A percentile compares a stretch with the other conserved stretches of the same genome.
phyloP scores from a whole-genome alignment of 2,113 vertebrate species.

The Xiphias gladius region DNA sequence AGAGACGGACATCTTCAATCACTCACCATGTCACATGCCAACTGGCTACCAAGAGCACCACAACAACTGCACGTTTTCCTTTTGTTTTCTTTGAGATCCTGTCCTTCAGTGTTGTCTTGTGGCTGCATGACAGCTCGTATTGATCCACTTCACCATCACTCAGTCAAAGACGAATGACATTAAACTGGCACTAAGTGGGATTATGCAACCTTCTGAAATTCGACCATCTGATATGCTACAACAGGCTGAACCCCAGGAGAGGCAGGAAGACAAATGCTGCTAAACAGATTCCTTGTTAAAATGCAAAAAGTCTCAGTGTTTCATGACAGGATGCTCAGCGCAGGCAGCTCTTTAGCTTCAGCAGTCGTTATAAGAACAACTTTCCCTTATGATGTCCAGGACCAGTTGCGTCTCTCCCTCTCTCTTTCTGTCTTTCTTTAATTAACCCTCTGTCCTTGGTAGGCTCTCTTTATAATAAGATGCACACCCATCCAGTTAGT shows the following conservation, averaged over 20 bases:
- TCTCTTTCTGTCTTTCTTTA: background rate
- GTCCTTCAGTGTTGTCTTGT: constrained; percentile 62
- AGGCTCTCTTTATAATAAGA: background rate
- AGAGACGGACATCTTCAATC: constrained; percentile 68
- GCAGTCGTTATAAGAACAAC: background rate
- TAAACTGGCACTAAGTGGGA: constrained; percentile 72
- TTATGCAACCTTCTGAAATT: constrained; percentile 78
- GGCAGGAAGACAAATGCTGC: background rate
- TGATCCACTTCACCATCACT: constrained; percentile 80
- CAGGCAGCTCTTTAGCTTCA: constrained; percentile 32
- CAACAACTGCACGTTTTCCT: constrained; percentile 76
- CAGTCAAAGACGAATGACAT: constrained; percentile 76
- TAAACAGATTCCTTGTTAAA: constrained; percentile 49
- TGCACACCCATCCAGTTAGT: constrained; percentile 5
- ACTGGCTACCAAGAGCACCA: constrained; percentile 61
- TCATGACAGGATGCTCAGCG: constrained; percentile 53
- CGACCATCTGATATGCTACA: constrained; percentile 62
- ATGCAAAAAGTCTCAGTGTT: constrained; percentile 49
- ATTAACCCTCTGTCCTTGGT: background rate
- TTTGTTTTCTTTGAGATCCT: constrained; percentile 74
- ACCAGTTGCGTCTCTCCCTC: constrained; percentile 18
- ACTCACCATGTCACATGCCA: constrained; percentile 70
- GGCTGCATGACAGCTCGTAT: constrained; percentile 75
- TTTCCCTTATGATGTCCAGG: background rate
- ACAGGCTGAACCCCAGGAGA: constrained; percentile 53